Percentiles rank a stretch among this genome's conserved stretches.
These are phyloP conservation scores for Drosophila rhopaloa DNA, from an alignment of 1,140 invertebrate genomes.

Conservation along the genomic window DNA sequence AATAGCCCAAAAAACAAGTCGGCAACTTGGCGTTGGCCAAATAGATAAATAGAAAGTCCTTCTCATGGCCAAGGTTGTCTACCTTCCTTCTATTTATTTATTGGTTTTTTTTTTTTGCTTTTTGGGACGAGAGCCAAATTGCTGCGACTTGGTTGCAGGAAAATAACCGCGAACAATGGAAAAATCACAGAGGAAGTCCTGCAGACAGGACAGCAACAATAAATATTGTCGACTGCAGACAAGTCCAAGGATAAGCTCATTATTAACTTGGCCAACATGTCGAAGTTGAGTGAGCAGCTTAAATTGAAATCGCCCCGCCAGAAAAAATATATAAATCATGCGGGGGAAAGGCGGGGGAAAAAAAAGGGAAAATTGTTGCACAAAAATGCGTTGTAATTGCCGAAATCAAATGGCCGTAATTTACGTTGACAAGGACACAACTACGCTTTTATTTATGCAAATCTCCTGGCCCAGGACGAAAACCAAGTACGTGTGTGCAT, in stretches of 20 bases:
- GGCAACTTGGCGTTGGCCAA: conserved; percentile 14
- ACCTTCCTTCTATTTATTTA: conserved; percentile 12
- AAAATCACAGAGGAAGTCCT: conserved; percentile 31
- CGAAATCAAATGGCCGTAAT: conserved; percentile 79
- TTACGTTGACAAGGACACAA: conserved; percentile 70
- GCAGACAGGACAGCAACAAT: conserved; percentile 42
- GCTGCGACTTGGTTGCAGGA: conserved; percentile 46
- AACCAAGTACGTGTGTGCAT: conserved; percentile 4
- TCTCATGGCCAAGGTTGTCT: conserved; percentile 54
- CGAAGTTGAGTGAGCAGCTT: conserved; percentile 55
- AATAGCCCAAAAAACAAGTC: conserved; percentile 39
- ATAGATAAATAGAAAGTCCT: conserved; percentile 43
- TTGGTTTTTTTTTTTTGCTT: background rate
- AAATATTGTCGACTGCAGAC: conserved; percentile 63
- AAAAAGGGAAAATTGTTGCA: conserved; percentile 65
- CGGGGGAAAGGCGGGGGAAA: conserved; percentile 1
- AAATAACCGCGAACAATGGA: conserved; percentile 41
- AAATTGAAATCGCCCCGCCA: conserved; percentile 68
- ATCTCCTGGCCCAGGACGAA: conserved; percentile 48
- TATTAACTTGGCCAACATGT: conserved; percentile 72
- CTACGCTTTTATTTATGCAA: conserved; percentile 78
- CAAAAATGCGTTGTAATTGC: conserved; percentile 82
- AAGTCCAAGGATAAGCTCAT: conserved; percentile 71
- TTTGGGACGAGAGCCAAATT: conserved; percentile 37
- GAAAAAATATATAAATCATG: conserved; percentile 12